These are phyloP conservation scores for Hermaeophaga mercurialis DNA, from an alignment of 2,888 invertebrate genomes.

Conservation along the genomic window DNA sequence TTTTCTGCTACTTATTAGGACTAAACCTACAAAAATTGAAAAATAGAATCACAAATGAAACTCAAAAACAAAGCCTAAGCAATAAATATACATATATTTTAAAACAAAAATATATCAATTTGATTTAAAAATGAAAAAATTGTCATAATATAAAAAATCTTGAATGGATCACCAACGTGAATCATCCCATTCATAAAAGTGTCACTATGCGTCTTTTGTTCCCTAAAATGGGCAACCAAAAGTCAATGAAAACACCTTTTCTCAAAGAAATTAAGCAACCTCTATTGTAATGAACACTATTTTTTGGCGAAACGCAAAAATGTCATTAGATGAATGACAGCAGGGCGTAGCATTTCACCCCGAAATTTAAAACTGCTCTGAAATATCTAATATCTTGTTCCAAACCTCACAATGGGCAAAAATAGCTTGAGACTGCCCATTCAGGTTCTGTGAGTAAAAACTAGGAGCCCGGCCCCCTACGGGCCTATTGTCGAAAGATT, in stretches of 20 bases:
- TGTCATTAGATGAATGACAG: constrained; percentile 53
- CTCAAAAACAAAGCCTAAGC: too few relatives aligned
- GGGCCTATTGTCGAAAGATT: constrained; percentile 52
- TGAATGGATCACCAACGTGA: background rate
- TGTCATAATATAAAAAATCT: too few relatives aligned
- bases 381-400: constrained; percentile 54
- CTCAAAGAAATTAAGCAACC: constrained; percentile 20
- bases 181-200: constrained; percentile 2
- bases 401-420: constrained; percentile 51
- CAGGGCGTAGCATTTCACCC: constrained; percentile 52
- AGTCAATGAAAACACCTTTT: constrained; percentile 32
- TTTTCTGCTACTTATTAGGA: too few relatives aligned
- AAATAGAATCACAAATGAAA: too few relatives aligned
- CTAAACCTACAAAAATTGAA: too few relatives aligned
- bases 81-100: too few relatives aligned
- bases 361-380: constrained; percentile 57
- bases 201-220: background rate
- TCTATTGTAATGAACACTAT: constrained; percentile 17
- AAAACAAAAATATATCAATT: too few relatives aligned
- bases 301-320: constrained; percentile 37
- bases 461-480: constrained; percentile 56
- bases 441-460: constrained; percentile 57
- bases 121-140: too few relatives aligned
- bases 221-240: constrained; percentile 14
- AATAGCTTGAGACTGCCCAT: constrained; percentile 56